Evolutionary conservation across 2,113 vertebrate genomes (phyloP), one percentile per base, ranked within the genome.

Genomic region (Actenoides lindsayi): DNA sequence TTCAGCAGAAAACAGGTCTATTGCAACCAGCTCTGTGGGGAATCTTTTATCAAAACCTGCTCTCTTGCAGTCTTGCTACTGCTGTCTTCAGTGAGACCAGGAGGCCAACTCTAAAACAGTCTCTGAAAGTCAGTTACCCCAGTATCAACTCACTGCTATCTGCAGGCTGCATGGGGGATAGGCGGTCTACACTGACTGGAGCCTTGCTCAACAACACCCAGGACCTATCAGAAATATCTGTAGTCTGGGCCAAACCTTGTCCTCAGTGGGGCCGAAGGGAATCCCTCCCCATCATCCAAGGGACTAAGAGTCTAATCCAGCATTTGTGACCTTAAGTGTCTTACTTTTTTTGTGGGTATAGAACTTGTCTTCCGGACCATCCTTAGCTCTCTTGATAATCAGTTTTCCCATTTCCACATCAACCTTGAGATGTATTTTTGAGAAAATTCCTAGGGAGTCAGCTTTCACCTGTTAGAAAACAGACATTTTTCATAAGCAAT

Each of bases 271-370:
- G 25, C 30, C n/a, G 41, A 51, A 44, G 11, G 31, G 35, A 76
- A 33, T 5, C 35, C n/a, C 33, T 82, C 42, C 70, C 30, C 42
- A 54, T 48, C 48, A 70, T 8, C 16, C 65, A 23, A 30, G 19
- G 33, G n/a, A 53, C 11, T 2, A 2, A 44, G 56, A 76, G 9
- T 60, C 33, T 85, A 44, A n/a, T 28, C 13, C 56, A 44, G 42
- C 14, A 5, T 7, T 27, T 25, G 5, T 14, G 56, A 83, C 5
- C 6, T 14, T 21, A 48, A 44, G 56, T 51, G 44, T 59, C 98
- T 97, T 99, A 99, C 99, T 99, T 98, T 99, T 99, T 89, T 99
- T 99, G 97, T 99, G 99, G 39, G 98, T 98, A 94, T 98, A 99
- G 97, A 98, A 99, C 93, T 99, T 99, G 93, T 99, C 99, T 87